Conservation (phyloP, 1,140 invertebrate species). For the Drosophila seguyi region DNA sequence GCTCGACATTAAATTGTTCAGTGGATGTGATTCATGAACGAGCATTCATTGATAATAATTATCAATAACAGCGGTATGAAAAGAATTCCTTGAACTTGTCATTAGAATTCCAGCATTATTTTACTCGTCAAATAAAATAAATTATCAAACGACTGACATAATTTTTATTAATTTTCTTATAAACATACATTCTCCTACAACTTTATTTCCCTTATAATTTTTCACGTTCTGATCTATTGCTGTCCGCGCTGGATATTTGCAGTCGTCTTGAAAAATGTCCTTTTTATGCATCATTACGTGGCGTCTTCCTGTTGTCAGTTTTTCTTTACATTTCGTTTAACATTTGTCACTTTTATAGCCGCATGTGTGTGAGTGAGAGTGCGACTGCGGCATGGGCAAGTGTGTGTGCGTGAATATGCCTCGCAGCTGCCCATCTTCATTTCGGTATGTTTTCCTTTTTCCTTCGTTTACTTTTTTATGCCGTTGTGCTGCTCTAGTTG, state of each 20-base stretch:
- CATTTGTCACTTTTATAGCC: conserved; percentile 83
- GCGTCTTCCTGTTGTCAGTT: conserved; percentile 81
- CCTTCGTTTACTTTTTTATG: conserved; percentile 29
- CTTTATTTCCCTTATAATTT: background rate
- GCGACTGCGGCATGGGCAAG: conserved; percentile 8
- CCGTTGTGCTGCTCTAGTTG: conserved; percentile 40
- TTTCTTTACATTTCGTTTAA: conserved; percentile 83
- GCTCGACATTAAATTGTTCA: background rate
- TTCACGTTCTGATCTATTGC: conserved; percentile 25
- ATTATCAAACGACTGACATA: background rate
- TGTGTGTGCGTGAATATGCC: conserved; percentile 52
- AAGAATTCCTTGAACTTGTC: background rate
- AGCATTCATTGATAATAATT: background rate
- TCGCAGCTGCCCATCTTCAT: conserved; percentile 76
- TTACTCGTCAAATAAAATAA: background rate
- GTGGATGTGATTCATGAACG: background rate
- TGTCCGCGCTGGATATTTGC: conserved; percentile 50
- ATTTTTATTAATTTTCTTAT: background rate
- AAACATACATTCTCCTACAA: too few relatives aligned
- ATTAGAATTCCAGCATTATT: background rate
- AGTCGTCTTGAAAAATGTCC: conserved; percentile 77
- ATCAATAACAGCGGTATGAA: background rate
- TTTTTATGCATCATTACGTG: conserved; percentile 82
- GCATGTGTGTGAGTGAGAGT: conserved; percentile 44
- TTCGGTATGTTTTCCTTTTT: conserved; percentile 58